These are phyloP conservation scores for Trichogramma dendrolimi DNA, from an alignment of 2,888 invertebrate genomes.

Conservation along the genomic window DNA sequence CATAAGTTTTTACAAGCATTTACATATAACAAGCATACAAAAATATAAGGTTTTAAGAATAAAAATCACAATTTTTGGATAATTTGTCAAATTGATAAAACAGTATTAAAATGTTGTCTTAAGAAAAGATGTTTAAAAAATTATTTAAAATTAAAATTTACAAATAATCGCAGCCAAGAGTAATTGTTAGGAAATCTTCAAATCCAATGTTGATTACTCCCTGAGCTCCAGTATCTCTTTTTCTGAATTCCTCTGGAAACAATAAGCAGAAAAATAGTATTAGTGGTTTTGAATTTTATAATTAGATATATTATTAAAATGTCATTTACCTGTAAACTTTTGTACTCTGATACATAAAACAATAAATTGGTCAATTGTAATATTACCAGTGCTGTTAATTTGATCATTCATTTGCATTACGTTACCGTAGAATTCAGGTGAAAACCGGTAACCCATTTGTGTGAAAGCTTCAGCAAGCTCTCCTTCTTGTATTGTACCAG, in stretches of 20 bases:
- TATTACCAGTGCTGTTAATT: slow-evolving; percentile 55
- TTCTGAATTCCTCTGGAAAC: slow-evolving; percentile 72
- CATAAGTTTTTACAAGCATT: not conserved
- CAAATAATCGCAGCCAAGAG: slow-evolving; percentile 68
- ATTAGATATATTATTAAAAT: slow-evolving; percentile 10
- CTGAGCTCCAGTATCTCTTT: slow-evolving; percentile 72
- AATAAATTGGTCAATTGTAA: slow-evolving; percentile 84
- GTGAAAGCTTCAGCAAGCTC: slow-evolving; percentile 74
- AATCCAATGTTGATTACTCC: slow-evolving; percentile 82
- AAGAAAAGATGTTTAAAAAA: slow-evolving; percentile 1
- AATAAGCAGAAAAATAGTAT: slow-evolving; percentile 8
- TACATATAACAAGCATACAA: not conserved
- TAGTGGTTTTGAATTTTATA: slow-evolving; percentile 10
- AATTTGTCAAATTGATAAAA: not conserved
- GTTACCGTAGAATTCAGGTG: slow-evolving; percentile 72
- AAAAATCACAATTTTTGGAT: not conserved
- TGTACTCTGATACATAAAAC: slow-evolving; percentile 85
- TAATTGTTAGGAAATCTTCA: slow-evolving; percentile 85
- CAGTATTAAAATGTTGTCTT: not conserved
- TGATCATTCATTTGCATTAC: slow-evolving; percentile 69
- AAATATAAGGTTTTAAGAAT: not conserved
- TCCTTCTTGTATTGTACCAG: slow-evolving; percentile 76
- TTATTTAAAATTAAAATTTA: slow-evolving; percentile 4
- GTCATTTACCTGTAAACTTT: slow-evolving; percentile 60
- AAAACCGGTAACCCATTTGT: slow-evolving; percentile 85